Evolutionary conservation across 2,113 vertebrate species (phyloP), one percentile per base, ranked within the genome.

Genomic region (Siniperca chuatsi): DNA sequence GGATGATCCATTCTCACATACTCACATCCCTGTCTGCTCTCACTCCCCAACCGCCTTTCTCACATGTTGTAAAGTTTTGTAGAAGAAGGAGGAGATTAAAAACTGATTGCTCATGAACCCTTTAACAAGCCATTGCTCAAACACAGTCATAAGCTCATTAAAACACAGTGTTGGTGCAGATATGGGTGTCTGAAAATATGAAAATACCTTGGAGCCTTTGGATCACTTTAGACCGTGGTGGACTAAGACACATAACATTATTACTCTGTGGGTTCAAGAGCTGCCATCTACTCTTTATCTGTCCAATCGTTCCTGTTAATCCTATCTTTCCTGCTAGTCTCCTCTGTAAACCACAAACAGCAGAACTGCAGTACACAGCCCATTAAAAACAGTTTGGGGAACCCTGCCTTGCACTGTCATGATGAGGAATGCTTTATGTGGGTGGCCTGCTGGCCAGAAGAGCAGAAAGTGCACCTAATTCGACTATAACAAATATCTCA

Each of bases 1-100:
- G 79, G 86, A 40, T 85, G 86, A 86, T 82, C 77, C 83, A 75
- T 83, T 89, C 83, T 84, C 87, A 87, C 65, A 77, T 75, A 12
- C 78, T 79, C 71, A 79, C 65, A 64, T 75, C 68, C 35, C 55
- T 40, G 60, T 62, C 65, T 73, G 55, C 60, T 79, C 75, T 73
- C 57, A 57, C 55, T 82, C 75, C 76, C 79, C 52, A 69, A 74
- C 79, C 29, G 9, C 42, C 33, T 50, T 21, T 52, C 55, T 84
- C 69, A 62, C 78, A 86, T 78, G 84, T 50, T 78, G 76, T 55
- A 62, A 90, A 78, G 44, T 58, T 78, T 42, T 44, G 69, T 70
- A 85, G 61, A 9, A 48, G 21, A n/a, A 58, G 57, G 15, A 61
- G 75, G n/a, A 78, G 33, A 33, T 23, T 68, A 1, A 4, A 46